Evolutionary conservation across 2,797 vertebrate genomes (phyloP).

Genomic region (Fundulus diaphanus): DNA sequence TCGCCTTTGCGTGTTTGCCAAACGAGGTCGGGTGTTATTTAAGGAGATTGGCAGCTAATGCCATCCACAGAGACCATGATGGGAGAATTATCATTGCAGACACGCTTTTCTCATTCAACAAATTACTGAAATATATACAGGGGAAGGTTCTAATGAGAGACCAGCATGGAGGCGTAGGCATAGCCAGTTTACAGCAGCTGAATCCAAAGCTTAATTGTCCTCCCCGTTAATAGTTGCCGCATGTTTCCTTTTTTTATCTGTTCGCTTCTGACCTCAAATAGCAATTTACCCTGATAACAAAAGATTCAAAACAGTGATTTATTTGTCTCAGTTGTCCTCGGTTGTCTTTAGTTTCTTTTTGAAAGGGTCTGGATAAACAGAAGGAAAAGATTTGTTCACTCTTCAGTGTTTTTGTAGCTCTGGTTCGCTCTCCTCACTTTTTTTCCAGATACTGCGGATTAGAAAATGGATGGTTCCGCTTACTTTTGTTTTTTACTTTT

Average conservation of each 20-base stretch:
- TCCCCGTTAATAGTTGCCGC: slow-evolving; percentile 2
- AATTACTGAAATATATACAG: slow-evolving; percentile 34
- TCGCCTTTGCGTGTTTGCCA: slow-evolving; percentile 4
- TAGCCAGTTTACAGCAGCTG: slow-evolving; percentile 7
- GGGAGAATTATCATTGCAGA: slow-evolving; percentile 44
- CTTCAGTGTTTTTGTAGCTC: no score
- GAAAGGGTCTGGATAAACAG: background rate
- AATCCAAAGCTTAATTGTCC: background rate
- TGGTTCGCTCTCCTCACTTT: no score
- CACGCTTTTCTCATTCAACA: slow-evolving; percentile 35
- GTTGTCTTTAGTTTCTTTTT: background rate
- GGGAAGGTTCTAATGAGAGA: slow-evolving; percentile 36
- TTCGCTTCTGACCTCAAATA: background rate
- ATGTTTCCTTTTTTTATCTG: background rate
- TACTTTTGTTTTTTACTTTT: no score
- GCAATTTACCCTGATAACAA: background rate
- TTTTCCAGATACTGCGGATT: no score
- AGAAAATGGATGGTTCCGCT: no score
- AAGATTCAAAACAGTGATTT: background rate
- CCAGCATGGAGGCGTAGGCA: slow-evolving; percentile 28
- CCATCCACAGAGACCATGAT: slow-evolving; percentile 5
- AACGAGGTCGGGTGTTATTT: slow-evolving; percentile 39
- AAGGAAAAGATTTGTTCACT: background rate
- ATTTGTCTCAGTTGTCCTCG: background rate
- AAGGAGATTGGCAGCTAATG: slow-evolving; percentile 31